Evolutionary conservation across 2,888 invertebrate genomes (phyloP).

Genomic region (Philaethria dido): DNA sequence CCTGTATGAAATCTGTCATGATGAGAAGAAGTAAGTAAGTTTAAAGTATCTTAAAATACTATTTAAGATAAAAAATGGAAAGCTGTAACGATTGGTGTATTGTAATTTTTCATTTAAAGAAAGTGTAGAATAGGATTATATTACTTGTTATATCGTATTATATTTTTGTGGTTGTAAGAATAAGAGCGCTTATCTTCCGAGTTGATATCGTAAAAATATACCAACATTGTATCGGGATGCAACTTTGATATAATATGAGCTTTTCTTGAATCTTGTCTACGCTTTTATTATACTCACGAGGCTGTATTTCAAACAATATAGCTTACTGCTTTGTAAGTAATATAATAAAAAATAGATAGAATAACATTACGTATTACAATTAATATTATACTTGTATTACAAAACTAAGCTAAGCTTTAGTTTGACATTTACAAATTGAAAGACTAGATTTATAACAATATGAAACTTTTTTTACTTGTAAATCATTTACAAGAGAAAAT

Average conservation of each 20-base stretch:
- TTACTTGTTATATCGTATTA: conserved; percentile 3
- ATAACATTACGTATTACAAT: too few species aligned
- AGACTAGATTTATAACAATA: neutral
- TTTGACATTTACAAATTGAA: neutral
- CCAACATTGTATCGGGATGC: conserved; percentile 20
- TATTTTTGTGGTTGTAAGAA: neutral
- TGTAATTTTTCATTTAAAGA: neutral
- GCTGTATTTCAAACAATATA: neutral
- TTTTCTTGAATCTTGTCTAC: neutral
- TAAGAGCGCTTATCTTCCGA: conserved; percentile 2
- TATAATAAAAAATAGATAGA: too few species aligned
- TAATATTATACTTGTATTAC: too few species aligned
- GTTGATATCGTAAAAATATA: conserved; percentile 16
- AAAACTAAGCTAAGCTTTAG: neutral
- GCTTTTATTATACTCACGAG: neutral
- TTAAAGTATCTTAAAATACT: too few species aligned
- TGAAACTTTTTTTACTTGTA: neutral
- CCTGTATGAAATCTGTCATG: too few species aligned
- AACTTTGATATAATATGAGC: conserved; percentile 9
- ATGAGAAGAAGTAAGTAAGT: too few species aligned
- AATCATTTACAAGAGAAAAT: conserved; percentile 5
- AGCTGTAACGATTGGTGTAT: too few species aligned
- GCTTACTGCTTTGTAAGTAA: neutral
- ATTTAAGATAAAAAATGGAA: neutral
- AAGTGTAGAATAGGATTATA: neutral